These are phyloP conservation scores for Polylopha cassiicola DNA, from an alignment of 2,888 invertebrate species.

Conservation along the genomic window DNA sequence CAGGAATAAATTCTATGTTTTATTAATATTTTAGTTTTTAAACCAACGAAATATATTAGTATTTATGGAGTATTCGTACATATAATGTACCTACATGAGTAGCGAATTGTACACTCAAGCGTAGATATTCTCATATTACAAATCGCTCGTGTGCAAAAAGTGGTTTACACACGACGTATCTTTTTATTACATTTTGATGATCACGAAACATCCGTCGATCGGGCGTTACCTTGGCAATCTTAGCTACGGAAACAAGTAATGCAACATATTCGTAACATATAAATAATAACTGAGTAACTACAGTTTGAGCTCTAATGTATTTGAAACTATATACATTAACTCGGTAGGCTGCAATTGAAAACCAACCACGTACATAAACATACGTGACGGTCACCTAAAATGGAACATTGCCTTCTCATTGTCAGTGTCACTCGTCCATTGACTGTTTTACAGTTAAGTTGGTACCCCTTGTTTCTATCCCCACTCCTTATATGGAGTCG, in stretches of 20 bases:
- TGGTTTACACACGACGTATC: slow-evolving; percentile 10
- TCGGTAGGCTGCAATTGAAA: slow-evolving; percentile 34
- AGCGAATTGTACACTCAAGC: no score
- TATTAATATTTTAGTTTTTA: no score
- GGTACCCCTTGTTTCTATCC: slow-evolving; percentile 47
- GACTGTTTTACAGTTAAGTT: slow-evolving; percentile 65
- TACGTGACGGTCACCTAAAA: slow-evolving; percentile 63
- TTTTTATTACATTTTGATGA: slow-evolving; percentile 6
- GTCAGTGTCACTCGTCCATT: slow-evolving; percentile 67
- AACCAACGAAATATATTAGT: no score
- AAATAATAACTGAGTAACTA: no score
- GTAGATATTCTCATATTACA: slow-evolving; percentile 2
- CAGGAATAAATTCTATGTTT: no score
- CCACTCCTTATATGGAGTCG: slow-evolving; percentile 45
- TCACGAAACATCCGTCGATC: slow-evolving; percentile 14
- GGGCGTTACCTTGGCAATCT: slow-evolving; percentile 8
- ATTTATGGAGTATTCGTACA: no score
- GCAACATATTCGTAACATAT: no score
- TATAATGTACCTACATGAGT: no score
- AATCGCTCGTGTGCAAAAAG: slow-evolving; percentile 8
- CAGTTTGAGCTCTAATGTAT: slow-evolving; percentile 49
- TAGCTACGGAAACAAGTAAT: no score
- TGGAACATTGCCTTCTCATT: slow-evolving; percentile 55
- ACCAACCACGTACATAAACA: slow-evolving; percentile 51
- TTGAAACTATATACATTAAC: slow-evolving; percentile 62